These are phyloP conservation scores for Trachythela sp. DNA, from an alignment of 64 coral and sea anemone species.

Conservation along the genomic window DNA sequence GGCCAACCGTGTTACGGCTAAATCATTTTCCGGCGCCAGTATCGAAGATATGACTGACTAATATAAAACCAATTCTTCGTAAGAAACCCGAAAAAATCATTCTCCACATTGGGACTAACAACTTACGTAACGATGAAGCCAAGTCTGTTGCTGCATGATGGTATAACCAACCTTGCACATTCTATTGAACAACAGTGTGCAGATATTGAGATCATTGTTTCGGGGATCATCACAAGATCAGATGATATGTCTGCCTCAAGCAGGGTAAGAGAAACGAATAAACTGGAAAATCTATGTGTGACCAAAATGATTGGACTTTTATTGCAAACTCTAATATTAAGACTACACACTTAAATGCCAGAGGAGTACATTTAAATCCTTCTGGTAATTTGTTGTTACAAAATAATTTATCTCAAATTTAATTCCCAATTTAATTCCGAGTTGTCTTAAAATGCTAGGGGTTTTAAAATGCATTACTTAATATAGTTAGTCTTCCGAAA, in stretches of 20 bases:
- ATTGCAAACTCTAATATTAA: not conserved
- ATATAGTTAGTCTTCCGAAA: not conserved
- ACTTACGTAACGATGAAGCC: not conserved
- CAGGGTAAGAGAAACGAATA: not conserved
- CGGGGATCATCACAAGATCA: not conserved
- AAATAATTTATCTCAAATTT: not conserved
- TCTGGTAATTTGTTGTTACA: not conserved
- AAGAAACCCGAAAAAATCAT: not conserved
- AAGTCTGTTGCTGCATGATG: not conserved
- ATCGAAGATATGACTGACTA: not conserved
- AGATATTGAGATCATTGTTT: not conserved
- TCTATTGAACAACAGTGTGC: not conserved
- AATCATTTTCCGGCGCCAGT: not conserved
- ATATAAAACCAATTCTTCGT: not conserved
- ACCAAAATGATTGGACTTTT: not conserved
- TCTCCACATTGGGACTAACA: not conserved
- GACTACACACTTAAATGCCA: not conserved
- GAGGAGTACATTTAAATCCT: not conserved
- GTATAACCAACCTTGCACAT: not conserved
- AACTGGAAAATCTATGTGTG: not conserved
- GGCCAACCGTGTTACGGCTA: not conserved
- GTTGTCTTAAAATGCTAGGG: not conserved
- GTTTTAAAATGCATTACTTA: constrained; percentile 7
- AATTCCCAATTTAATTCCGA: not conserved
- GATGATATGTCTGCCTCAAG: not conserved